Conservation (phyloP, 2,797 vertebrate species). For the Neosilurus hyrtlii region DNA sequence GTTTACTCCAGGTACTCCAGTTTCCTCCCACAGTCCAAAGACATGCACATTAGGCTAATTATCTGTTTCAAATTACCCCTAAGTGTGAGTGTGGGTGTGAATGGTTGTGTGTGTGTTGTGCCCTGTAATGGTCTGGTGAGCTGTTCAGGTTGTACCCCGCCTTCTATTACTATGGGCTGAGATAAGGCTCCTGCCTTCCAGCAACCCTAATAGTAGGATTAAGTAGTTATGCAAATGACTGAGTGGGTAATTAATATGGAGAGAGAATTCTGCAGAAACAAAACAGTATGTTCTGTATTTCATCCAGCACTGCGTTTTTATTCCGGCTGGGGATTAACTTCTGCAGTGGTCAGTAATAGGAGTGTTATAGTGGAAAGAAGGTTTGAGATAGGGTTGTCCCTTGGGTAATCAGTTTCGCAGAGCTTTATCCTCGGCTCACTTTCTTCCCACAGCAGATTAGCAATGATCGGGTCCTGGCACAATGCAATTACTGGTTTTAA, state of each 20-base stretch:
- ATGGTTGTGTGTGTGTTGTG: too few species aligned
- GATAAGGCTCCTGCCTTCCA: too few species aligned
- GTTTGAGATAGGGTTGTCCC: constrained; percentile 25
- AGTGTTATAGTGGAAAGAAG: not conserved
- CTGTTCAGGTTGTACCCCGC: too few species aligned
- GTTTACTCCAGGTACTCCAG: too few species aligned
- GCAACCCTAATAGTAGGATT: too few species aligned
- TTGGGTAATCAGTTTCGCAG: constrained; percentile 50
- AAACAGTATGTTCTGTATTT: not conserved
- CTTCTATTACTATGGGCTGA: too few species aligned
- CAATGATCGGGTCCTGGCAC: constrained; percentile 40
- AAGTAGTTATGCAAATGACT: not conserved
- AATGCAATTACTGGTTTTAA: constrained; percentile 50
- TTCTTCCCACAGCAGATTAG: constrained; percentile 49
- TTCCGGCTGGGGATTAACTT: constrained; percentile 15
- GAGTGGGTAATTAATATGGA: too few species aligned
- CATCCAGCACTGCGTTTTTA: constrained; percentile 10
- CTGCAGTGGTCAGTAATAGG: constrained; percentile 32
- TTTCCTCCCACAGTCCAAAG: too few species aligned
- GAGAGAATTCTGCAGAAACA: not conserved
- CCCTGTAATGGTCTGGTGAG: too few species aligned
- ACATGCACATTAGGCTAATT: too few species aligned
- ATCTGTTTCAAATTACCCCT: too few species aligned
- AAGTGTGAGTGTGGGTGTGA: too few species aligned
- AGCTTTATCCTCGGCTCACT: constrained; percentile 45